These are phyloP conservation scores for Smittia sp. DNA, from an alignment of 2,888 invertebrate genomes.

Conservation along the genomic window DNA sequence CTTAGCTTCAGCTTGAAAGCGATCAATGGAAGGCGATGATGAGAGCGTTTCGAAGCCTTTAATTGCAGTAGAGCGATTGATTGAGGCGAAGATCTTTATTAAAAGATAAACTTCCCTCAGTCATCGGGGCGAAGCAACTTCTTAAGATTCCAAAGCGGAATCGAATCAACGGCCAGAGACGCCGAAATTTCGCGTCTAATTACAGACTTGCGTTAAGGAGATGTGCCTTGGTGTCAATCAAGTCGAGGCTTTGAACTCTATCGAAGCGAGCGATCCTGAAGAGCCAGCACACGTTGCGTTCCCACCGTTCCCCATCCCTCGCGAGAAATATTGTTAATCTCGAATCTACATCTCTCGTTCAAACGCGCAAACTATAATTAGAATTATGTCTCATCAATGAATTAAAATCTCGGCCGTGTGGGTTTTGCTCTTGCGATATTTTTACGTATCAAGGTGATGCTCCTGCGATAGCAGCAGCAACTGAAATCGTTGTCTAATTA, in stretches of 20 bases:
- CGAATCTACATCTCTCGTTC: background rate
- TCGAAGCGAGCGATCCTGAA: background rate
- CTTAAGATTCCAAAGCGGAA: background rate
- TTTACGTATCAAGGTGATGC: too few species aligned
- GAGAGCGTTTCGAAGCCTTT: background rate
- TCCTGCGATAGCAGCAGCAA: too few species aligned
- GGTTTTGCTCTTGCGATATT: too few species aligned
- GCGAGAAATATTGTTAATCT: background rate
- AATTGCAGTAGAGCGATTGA: background rate
- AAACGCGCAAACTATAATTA: background rate
- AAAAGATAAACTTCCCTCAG: too few species aligned
- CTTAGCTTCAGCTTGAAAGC: too few species aligned
- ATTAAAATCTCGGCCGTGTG: background rate
- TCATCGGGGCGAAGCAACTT: background rate
- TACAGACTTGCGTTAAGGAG: background rate
- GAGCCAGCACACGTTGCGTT: background rate
- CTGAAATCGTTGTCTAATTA: too few species aligned
- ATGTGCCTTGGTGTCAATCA: background rate
- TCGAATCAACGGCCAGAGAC: too few species aligned
- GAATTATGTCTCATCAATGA: conserved; percentile 12
- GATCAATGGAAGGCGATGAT: too few species aligned
- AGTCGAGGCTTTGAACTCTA: conserved; percentile 3
- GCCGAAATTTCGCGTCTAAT: background rate
- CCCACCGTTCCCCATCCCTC: background rate
- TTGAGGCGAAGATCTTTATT: background rate